Base-by-base conservation (phyloP, 2,888 invertebrate species). In the Drosophila mulleri region DNA sequence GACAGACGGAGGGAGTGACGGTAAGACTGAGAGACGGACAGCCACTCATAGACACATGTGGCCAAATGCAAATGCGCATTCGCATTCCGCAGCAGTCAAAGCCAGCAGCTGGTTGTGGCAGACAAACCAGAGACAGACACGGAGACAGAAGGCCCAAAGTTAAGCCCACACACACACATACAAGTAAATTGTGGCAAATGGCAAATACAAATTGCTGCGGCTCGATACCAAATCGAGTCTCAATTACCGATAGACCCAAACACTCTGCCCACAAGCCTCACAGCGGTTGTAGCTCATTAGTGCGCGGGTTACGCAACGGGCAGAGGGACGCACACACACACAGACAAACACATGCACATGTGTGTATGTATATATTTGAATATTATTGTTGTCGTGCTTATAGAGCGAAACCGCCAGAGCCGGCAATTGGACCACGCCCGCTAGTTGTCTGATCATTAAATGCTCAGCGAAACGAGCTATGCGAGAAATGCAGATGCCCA, bases 141-240 rank as follows among this genome's bases (percentile, higher is more conserved):
- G 3, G 16, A 44, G 42, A 29, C 41, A 18, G 7, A 47, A 39
- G 56, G 58, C 48, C 41, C 20, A 64, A 56, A 62, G 35, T 44
- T 26, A 42, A 70, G 74, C 65, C 75, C 65, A 69, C 68, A 80
- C 83, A 77, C 29, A 29, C 37, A 35, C 12, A 37, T 11, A 14
- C 14, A 37, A 14, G 14, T 39, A 5, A 71, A 62, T 45, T 61
- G 67, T 50, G 64, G 70, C 74, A 72, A 82, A 67, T 72, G 66
- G 72, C 71, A 73, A 69, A 56, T 83, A 83, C 86, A 88, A 89
- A 84, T 89, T 84, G 88, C 42, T 89, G 89, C 77, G 85, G 88
- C 79, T 84, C 66, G 64, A 44, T 72, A 61, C 72, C 63, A 67
- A 84, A 87, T 87, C 76, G 89, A 84, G 85, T 82, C 83, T 84